Evolutionary conservation across 2,888 invertebrate species (phyloP), one percentile per base, ranked within the genome.

Genomic region (Xanthorhoe designata): DNA sequence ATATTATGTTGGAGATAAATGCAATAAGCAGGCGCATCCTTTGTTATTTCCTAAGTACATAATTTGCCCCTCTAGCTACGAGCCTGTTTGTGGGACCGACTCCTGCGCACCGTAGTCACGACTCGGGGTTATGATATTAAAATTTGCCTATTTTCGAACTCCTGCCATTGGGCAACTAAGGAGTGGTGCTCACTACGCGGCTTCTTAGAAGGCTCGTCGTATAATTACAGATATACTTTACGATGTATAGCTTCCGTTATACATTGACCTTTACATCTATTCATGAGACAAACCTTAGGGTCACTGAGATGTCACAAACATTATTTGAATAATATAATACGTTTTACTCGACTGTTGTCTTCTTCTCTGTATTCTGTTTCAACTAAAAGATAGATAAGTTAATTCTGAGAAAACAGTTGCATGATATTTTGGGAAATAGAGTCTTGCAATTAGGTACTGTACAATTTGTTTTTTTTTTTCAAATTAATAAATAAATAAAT

Each of bases 101-200:
- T 74, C 72, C 72, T 75, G 74, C 70, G 70, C 71, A 72, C 57
- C 69, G 61, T 58, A 85, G 88, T 89, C 89, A 89, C 88, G 89
- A 84, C 70, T 74, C 67, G 77, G 72, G 83, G 82, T 86, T 86
- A 84, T 85, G 84, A 85, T 90, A 87, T 89, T 89, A 88, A 89
- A 88, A 88, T 89, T 80, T 84, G 85, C 83, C 81, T 82, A 82
- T 85, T 88, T 88, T 83, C 80, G 71, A 78, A 85, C 78, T 79
- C 79, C 78, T 78, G 73, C 75, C 78, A 81, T 89, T 88, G 82
- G 72, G 84, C 76, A 88, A 89, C 77, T 69, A 75, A 78, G 88
- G 88, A 84, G 87, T 85, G 87, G 84, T 80, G 63, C 65, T 66
- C 67, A 71, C 68, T 65, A 61, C 56, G 67, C 52, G 66, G 60